Conservation (phyloP, 2,888 invertebrate species). For the Panopea generosa region DNA sequence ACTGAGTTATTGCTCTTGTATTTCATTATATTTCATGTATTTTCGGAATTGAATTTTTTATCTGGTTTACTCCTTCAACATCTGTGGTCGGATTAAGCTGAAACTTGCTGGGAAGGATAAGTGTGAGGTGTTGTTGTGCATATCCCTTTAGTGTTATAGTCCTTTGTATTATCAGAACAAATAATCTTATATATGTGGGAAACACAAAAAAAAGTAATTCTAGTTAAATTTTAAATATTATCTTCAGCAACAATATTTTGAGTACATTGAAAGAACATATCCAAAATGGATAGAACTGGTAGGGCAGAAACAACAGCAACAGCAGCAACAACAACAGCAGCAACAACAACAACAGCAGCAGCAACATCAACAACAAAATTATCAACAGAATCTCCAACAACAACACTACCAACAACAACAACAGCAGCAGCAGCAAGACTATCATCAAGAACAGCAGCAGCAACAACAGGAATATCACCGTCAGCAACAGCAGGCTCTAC, state of each 20-base stretch:
- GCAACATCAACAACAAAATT: constrained; percentile 9
- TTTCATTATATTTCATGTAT: too few relatives aligned
- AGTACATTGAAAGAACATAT: constrained; percentile 78
- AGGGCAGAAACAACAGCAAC: constrained; percentile 53
- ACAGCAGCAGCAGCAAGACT: constrained; percentile 18
- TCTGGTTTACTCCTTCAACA: too few relatives aligned
- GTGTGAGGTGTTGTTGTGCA: too few relatives aligned
- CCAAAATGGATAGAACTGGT: constrained; percentile 81
- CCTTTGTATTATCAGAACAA: too few relatives aligned
- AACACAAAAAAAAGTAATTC: too few relatives aligned
- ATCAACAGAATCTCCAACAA: constrained; percentile 18
- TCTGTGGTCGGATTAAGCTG: too few relatives aligned
- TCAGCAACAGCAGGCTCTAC: constrained; percentile 1
- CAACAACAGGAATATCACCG: constrained; percentile 16
- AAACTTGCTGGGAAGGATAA: too few relatives aligned
- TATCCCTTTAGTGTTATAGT: too few relatives aligned
- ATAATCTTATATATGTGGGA: too few relatives aligned
- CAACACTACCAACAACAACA: constrained; percentile 14
- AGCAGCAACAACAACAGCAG: constrained; percentile 48
- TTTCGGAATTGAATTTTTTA: too few relatives aligned
- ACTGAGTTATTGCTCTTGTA: too few relatives aligned
- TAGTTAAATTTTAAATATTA: too few relatives aligned
- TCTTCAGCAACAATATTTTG: constrained; percentile 58
- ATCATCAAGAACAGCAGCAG: constrained; percentile 30
- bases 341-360: constrained; percentile 36